phyloP scores from a whole-genome alignment of 2,113 vertebrate genomes.

The Eurypyga helias region DNA sequence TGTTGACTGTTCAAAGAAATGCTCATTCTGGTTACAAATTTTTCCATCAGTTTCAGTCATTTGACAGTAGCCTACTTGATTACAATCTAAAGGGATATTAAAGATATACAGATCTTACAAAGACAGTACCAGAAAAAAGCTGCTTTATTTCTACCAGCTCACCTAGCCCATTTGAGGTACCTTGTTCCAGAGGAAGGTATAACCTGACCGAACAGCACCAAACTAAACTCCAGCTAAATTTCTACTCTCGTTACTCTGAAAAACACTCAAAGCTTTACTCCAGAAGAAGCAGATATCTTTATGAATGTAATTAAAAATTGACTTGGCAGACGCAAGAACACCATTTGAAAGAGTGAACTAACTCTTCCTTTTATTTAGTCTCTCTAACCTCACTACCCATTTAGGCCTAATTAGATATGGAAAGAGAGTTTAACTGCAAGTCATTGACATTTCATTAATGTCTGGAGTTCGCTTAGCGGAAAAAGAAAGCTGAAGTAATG shows the following conservation, averaged over 20 bases:
- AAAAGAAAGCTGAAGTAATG: slow-evolving; percentile 39
- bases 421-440: slow-evolving; percentile 68
- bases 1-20: background rate
- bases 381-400: slow-evolving; percentile 52
- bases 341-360: slow-evolving; percentile 46
- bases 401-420: slow-evolving; percentile 69
- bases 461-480: slow-evolving; percentile 9
- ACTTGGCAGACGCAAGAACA: slow-evolving; percentile 48
- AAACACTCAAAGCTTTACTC: slow-evolving; percentile 8
- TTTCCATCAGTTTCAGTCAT: background rate
- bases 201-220: background rate
- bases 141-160: background rate
- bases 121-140: background rate
- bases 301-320: slow-evolving; percentile 60
- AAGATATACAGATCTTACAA: background rate
- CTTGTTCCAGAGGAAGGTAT: background rate
- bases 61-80: background rate
- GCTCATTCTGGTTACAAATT: background rate
- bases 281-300: background rate
- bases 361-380: slow-evolving; percentile 63
- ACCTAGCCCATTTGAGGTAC: background rate
- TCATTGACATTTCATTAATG: slow-evolving; percentile 71
- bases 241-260: background rate
- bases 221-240: background rate
- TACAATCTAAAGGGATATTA: background rate